phyloP scores from a whole-genome alignment of 2,888 invertebrate genomes.

The Platypus cylindrus region DNA sequence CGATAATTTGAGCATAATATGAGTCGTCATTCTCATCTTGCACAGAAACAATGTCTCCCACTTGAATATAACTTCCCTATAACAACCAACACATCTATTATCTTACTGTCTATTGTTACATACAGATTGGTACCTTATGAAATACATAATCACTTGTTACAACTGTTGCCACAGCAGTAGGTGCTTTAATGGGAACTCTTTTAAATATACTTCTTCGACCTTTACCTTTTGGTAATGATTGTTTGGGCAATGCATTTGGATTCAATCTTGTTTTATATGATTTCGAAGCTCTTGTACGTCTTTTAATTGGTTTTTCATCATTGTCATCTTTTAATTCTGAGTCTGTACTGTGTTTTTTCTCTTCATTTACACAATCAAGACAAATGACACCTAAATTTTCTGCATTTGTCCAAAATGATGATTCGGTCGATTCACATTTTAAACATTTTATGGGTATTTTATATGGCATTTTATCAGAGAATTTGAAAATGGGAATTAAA shows the following conservation, averaged over 20 bases:
- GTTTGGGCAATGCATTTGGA: constrained; percentile 35
- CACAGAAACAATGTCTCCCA: constrained; percentile 84
- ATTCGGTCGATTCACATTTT: constrained; percentile 56
- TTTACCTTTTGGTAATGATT: constrained; percentile 48
- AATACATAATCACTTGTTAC: constrained; percentile 70
- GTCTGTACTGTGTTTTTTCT: constrained; percentile 33
- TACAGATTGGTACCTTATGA: constrained; percentile 43
- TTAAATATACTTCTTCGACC: constrained; percentile 69
- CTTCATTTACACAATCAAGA: constrained; percentile 54
- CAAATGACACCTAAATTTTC: constrained; percentile 61
- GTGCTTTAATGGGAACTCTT: constrained; percentile 67
- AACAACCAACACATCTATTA: background rate
- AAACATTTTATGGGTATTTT: constrained; percentile 53
- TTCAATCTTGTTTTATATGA: constrained; percentile 37
- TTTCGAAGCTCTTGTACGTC: constrained; percentile 46
- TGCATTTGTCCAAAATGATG: constrained; percentile 62
- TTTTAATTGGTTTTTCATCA: constrained; percentile 42
- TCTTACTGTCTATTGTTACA: background rate
- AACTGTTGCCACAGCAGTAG: constrained; percentile 66
- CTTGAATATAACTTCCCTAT: constrained; percentile 68
- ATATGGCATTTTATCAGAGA: constrained; percentile 32
- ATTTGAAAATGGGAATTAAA: no score
- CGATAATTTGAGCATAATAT: constrained; percentile 83
- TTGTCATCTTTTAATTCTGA: constrained; percentile 25
- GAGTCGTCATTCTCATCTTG: constrained; percentile 60